These are phyloP conservation scores for Diogma glabrata DNA, from an alignment of 2,888 invertebrate genomes.

Conservation along the genomic window DNA sequence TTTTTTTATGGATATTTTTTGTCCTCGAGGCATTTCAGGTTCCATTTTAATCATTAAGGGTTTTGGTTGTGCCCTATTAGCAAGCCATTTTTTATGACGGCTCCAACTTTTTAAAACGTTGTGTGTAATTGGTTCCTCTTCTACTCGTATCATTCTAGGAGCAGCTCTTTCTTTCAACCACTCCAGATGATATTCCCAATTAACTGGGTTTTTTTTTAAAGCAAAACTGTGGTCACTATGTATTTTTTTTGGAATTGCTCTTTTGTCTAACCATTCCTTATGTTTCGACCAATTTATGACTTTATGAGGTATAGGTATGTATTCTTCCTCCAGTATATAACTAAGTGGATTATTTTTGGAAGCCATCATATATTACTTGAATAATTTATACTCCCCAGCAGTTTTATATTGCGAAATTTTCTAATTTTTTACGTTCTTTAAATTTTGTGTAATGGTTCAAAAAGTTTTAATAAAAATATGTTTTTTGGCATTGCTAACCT, in stretches of 20 bases:
- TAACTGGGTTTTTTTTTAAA: background rate
- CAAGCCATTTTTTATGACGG: constrained; percentile 25
- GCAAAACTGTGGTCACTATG: background rate
- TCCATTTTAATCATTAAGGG: background rate
- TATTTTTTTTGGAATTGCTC: constrained; percentile 22
- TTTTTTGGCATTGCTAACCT: too few species aligned
- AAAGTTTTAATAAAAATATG: too few species aligned
- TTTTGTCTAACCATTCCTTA: constrained; percentile 23
- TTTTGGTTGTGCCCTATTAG: background rate
- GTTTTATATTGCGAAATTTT: too few species aligned
- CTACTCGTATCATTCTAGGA: constrained; percentile 21
- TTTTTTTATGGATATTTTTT: background rate
- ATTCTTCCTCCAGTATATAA: too few species aligned
- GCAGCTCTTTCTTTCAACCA: constrained; percentile 24
- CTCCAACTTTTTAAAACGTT: constrained; percentile 25
- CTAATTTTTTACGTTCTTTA: too few species aligned
- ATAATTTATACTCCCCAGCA: too few species aligned
- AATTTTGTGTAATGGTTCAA: too few species aligned
- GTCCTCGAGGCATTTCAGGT: background rate
- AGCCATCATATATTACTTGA: too few species aligned
- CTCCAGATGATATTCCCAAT: constrained; percentile 17
- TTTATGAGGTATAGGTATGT: constrained; percentile 2
- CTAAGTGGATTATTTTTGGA: too few species aligned
- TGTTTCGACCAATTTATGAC: constrained; percentile 16
- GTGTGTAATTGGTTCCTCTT: constrained; percentile 21